phyloP scores from a whole-genome alignment of 30 jellyfish, hydroid and myxozoan genomes.

The Pelagia noctiluca region DNA sequence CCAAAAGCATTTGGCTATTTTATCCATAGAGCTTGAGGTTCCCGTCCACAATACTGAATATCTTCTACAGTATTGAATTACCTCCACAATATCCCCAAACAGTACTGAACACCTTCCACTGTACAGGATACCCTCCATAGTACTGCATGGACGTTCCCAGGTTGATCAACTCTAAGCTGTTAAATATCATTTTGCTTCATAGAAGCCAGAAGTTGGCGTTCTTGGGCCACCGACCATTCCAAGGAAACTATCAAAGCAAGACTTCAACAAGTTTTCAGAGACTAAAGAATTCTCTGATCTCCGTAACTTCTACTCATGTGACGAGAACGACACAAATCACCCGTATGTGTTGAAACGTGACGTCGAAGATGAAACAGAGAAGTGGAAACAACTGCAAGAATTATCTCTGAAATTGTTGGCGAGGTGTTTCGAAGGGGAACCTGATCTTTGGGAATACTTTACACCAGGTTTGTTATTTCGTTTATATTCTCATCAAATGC shows the following conservation, averaged over 20 bases:
- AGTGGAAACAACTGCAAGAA: conserved; percentile 14
- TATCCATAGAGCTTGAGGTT: too few species aligned
- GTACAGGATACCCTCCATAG: too few species aligned
- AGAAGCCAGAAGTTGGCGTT: conserved; percentile 63
- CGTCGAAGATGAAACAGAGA: conserved; percentile 17
- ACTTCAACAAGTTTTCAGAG: conserved; percentile 38
- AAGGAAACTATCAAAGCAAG: conserved; percentile 35
- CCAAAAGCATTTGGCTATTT: too few species aligned
- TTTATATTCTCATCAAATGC: too few species aligned
- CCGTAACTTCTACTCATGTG: conserved; percentile 48
- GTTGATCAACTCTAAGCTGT: too few species aligned
- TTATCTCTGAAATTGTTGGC: conserved; percentile 24
- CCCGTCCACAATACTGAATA: too few species aligned
- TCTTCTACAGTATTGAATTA: too few species aligned
- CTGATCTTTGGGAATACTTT: conserved; percentile 41
- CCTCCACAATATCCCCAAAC: too few species aligned
- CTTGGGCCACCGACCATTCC: conserved; percentile 66
- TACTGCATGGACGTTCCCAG: conserved; percentile 5
- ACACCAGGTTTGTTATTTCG: too few species aligned
- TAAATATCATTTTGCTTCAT: not conserved
- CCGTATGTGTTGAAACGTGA: conserved; percentile 19
- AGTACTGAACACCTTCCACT: too few species aligned
- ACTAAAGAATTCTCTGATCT: conserved; percentile 8
- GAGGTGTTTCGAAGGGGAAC: conserved; percentile 60
- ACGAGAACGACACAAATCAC: conserved; percentile 33